phyloP scores from a whole-genome alignment of 2,888 invertebrate species.

The Tinea trinotella region DNA sequence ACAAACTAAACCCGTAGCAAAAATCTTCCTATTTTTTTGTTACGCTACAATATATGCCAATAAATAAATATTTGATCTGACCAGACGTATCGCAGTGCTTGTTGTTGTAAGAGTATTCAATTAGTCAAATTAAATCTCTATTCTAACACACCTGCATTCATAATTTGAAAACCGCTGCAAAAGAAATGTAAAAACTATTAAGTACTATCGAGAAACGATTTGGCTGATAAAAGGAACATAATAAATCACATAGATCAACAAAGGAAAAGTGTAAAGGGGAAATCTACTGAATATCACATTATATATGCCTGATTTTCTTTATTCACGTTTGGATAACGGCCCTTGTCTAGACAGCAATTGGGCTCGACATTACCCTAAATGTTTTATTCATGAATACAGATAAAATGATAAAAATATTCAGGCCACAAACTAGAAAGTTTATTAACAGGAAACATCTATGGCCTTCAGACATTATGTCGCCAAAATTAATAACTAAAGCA shows the following conservation, averaged over 20 bases:
- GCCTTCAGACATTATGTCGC: conserved; percentile 8
- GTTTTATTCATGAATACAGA: conserved; percentile 44
- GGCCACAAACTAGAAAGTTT: conserved; percentile 27
- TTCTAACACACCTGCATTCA: too few species aligned
- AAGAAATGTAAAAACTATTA: too few species aligned
- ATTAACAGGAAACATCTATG: conserved; percentile 26
- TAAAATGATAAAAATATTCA: conserved; percentile 31
- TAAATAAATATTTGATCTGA: too few species aligned
- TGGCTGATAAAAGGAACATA: too few species aligned
- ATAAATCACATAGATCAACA: background rate
- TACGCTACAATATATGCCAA: too few species aligned
- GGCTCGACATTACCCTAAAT: conserved; percentile 24
- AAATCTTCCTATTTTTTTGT: too few species aligned
- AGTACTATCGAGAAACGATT: too few species aligned
- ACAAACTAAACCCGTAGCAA: too few species aligned
- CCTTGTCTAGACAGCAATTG: conserved; percentile 10
- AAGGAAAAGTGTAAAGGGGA: background rate
- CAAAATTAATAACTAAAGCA: background rate
- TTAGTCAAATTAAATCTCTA: too few species aligned
- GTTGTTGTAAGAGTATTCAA: too few species aligned
- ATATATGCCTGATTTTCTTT: background rate
- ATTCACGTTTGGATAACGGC: background rate
- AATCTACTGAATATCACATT: background rate
- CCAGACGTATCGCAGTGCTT: too few species aligned
- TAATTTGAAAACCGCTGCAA: too few species aligned